Conservation (phyloP, 2,888 invertebrate species). For the Heliconius hortense region DNA sequence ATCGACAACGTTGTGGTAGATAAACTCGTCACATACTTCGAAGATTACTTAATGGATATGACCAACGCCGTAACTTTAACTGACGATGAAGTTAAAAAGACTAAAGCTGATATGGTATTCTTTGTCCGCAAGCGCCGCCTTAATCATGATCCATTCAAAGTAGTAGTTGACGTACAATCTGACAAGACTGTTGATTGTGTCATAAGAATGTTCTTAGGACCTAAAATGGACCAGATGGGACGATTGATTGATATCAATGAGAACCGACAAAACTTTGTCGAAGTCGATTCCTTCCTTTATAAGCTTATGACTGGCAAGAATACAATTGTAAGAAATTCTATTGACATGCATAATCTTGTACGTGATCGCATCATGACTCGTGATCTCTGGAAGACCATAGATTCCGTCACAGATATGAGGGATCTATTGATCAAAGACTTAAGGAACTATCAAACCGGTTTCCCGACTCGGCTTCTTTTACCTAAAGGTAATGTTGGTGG, state of each 20-base stretch:
- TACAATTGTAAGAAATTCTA: conserved; percentile 82
- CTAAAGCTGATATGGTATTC: conserved; percentile 72
- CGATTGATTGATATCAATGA: conserved; percentile 79
- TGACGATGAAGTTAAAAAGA: conserved; percentile 73
- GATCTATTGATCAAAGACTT: conserved; percentile 62
- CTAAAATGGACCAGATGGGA: conserved; percentile 83
- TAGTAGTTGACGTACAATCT: conserved; percentile 80
- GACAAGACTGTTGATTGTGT: conserved; percentile 82
- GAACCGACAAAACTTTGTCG: conserved; percentile 84
- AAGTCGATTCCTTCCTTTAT: conserved; percentile 83
- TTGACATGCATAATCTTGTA: conserved; percentile 84
- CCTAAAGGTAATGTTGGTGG: conserved; percentile 87
- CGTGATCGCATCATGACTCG: conserved; percentile 85
- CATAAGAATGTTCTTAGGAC: conserved; percentile 86
- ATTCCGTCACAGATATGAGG: conserved; percentile 70
- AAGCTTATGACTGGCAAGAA: conserved; percentile 85
- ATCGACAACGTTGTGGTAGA: conserved; percentile 84
- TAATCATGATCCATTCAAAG: conserved; percentile 84
- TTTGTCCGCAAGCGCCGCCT: conserved; percentile 83
- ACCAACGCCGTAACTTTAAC: conserved; percentile 81
- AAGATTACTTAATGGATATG: conserved; percentile 84
- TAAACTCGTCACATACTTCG: conserved; percentile 86
- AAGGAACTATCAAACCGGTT: conserved; percentile 82
- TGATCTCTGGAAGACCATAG: conserved; percentile 83
- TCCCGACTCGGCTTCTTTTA: conserved; percentile 86